Conservation (phyloP, 2,113 vertebrate genomes). For the Menura novaehollandiae region DNA sequence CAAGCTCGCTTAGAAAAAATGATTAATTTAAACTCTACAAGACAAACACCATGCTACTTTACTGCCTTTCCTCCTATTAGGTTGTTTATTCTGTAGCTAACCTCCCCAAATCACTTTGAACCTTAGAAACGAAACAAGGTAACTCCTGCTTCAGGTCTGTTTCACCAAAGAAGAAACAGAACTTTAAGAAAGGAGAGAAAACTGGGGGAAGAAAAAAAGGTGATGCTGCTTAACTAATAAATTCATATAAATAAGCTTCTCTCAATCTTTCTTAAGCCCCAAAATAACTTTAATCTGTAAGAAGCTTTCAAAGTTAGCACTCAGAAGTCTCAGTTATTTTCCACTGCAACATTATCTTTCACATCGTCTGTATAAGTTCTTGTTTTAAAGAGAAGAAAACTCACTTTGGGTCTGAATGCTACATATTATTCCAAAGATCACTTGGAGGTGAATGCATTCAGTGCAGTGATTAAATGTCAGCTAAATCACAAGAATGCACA, state of each 20-base stretch:
- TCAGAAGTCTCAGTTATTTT: constrained; percentile 52
- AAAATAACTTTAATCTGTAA: constrained; percentile 58
- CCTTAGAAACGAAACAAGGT: background rate
- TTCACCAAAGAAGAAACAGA: background rate
- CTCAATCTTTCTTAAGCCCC: background rate
- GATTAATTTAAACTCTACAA: background rate
- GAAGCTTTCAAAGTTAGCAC: constrained; percentile 46
- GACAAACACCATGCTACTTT: background rate
- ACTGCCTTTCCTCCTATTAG: background rate
- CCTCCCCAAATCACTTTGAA: background rate
- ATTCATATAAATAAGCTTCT: constrained; percentile 36
- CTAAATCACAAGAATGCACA: background rate
- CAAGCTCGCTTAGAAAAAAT: background rate
- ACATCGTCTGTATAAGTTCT: background rate
- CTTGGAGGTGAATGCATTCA: background rate
- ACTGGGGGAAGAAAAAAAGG: background rate
- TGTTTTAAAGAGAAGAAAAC: background rate
- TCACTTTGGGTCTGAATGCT: background rate
- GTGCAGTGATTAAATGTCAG: background rate
- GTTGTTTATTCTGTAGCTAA: background rate
- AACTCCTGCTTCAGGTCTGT: background rate
- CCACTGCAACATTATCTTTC: background rate
- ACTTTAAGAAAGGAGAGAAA: background rate
- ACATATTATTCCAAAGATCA: background rate
- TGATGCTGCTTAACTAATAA: constrained; percentile 5